Evolutionary conservation across 2,113 vertebrate species (phyloP), one percentile per base, ranked within the genome.

Genomic region (Takifugu flavidus): DNA sequence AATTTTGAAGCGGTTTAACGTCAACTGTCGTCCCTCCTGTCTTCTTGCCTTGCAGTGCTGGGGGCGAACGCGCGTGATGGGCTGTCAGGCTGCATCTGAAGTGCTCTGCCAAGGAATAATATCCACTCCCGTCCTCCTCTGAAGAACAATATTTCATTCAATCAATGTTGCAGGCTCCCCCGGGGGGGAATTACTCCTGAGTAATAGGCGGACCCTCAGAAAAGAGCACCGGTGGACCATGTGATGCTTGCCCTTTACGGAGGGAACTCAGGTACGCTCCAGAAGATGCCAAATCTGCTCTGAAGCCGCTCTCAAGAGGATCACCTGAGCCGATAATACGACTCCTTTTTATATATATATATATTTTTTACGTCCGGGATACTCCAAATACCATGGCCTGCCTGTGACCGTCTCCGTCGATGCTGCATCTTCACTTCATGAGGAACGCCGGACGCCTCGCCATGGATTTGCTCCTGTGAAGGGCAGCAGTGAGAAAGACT

Each of bases 41-140:
- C 47, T 79, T 77, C 68, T 76, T 50, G 50, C 81, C 69, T 89
- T 82, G 60, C 93, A 96, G 95, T 64, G 77, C 90, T 90, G 59
- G 0, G 56, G 81, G 85, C 87, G 74, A 88, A 86, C 85, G 88
- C 92, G 67, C 93, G 92, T 90, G 85, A 94, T 93, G 92, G 87
- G 89, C 89, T 91, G 91, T 92, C 89, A 87, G 90, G 87, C 88
- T 84, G 60, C 87, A 87, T 88, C 91, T 76, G 90, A 89, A 93
- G 91, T 90, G 67, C 88, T 80, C 89, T 56, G 86, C 93, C 93
- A 91, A 86, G 95, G 94, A 94, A 93, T 87, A 91, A 93, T 91
- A 90, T 88, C 89, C 73, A 59, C 89, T 91, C 83, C 86, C 90
- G 92, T 93, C 91, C 91, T 92, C 91, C 82, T 92, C 91, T 94